Percentiles rank a stretch among this genome's conserved stretches.
phyloP scores from a whole-genome alignment of 2,888 invertebrate genomes.

The Operophtera brumata region DNA sequence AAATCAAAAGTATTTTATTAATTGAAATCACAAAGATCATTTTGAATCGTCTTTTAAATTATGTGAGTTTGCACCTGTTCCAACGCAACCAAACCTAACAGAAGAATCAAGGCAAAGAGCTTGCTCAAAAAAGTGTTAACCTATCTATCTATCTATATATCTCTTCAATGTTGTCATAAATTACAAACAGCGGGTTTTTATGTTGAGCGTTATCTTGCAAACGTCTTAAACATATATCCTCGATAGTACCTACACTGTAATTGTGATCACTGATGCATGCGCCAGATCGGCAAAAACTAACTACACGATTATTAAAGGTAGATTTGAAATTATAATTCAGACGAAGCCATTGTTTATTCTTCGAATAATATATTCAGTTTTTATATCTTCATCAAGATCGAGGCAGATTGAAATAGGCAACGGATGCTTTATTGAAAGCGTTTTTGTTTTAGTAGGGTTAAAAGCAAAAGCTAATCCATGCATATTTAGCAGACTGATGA shows the following conservation, averaged over 20 bases:
- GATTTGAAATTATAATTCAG: constrained; percentile 26
- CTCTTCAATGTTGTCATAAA: too few relatives aligned
- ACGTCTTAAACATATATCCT: not conserved
- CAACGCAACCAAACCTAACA: too few relatives aligned
- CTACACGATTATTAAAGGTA: constrained; percentile 8
- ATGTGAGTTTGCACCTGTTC: too few relatives aligned
- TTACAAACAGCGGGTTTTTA: too few relatives aligned
- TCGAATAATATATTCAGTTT: constrained; percentile 11
- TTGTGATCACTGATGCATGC: constrained; percentile 42
- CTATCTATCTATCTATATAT: too few relatives aligned
- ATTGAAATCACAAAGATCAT: too few relatives aligned
- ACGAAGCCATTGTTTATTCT: constrained; percentile 19
- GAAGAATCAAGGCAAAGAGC: too few relatives aligned
- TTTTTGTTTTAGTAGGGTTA: not conserved
- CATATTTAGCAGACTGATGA: not conserved
- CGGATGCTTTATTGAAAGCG: not conserved
- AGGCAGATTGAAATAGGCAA: constrained; percentile 4
- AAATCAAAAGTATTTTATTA: too few relatives aligned
- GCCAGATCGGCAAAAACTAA: constrained; percentile 32
- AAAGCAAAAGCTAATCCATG: not conserved
- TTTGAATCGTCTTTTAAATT: too few relatives aligned
- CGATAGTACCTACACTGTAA: constrained; percentile 23
- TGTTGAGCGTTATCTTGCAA: too few relatives aligned
- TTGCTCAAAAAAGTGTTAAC: too few relatives aligned
- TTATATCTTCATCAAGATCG: constrained; percentile 7